These are phyloP conservation scores for Ditylenchus dipsaci DNA, from an alignment of 1,140 invertebrate genomes.

Conservation along the genomic window DNA sequence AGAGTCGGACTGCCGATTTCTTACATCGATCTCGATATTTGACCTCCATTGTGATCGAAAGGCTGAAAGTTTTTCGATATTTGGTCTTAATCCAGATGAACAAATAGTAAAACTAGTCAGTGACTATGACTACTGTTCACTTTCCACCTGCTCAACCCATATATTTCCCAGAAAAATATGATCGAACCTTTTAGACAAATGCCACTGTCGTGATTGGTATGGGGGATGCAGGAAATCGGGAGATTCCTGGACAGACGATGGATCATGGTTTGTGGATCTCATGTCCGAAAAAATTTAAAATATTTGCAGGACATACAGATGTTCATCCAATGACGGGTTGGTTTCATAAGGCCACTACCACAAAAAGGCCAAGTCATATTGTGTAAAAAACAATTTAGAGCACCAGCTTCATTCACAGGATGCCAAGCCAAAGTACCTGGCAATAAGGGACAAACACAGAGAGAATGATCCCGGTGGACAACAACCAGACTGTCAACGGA, in stretches of 20 bases:
- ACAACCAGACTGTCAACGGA: slow-evolving; percentile 46
- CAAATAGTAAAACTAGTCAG: too few species aligned
- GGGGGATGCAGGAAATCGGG: slow-evolving; percentile 41
- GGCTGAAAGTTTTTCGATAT: too few species aligned
- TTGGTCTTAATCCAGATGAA: too few species aligned
- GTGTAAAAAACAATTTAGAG: slow-evolving; percentile 27
- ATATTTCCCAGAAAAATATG: too few species aligned
- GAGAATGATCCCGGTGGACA: slow-evolving; percentile 28
- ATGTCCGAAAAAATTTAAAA: too few species aligned
- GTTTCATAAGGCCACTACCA: background rate
- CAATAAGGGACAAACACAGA: slow-evolving; percentile 2
- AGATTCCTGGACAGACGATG: slow-evolving; percentile 51
- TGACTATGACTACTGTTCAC: too few species aligned
- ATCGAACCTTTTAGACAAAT: slow-evolving; percentile 48
- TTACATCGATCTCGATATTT: too few species aligned
- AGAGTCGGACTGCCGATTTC: too few species aligned
- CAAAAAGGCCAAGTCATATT: slow-evolving; percentile 6
- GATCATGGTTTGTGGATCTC: slow-evolving; percentile 29
- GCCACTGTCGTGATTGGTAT: slow-evolving; percentile 56
- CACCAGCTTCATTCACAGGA: slow-evolving; percentile 39
- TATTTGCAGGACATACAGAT: slow-evolving; percentile 33
- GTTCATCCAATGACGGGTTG: slow-evolving; percentile 32
- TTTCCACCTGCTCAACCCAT: too few species aligned
- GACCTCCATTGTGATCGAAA: too few species aligned
- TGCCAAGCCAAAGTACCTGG: slow-evolving; percentile 24